These are phyloP conservation scores for Andrena camellia DNA, from an alignment of 2,888 invertebrate species.

Conservation along the genomic window DNA sequence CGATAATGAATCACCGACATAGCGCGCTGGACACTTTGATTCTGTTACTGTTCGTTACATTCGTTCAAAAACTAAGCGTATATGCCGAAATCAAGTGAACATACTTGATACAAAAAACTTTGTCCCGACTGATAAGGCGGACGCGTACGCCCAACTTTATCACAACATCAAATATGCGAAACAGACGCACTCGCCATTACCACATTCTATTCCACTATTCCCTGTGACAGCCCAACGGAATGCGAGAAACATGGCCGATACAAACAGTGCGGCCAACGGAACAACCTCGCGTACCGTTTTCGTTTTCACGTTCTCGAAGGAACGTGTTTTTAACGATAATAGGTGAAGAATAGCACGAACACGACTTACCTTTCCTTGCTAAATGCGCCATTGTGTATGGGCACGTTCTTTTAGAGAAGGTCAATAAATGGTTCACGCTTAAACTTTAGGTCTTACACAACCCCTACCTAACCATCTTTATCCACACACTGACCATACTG, in stretches of 20 bases:
- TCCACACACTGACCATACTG: constrained; percentile 55
- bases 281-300: constrained; percentile 32
- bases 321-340: constrained; percentile 22
- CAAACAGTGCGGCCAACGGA: constrained; percentile 61
- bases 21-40: constrained; percentile 52
- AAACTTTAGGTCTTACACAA: constrained; percentile 14
- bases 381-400: constrained; percentile 63
- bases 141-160: constrained; percentile 74
- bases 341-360: constrained; percentile 6
- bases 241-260: constrained; percentile 42
- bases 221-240: constrained; percentile 53
- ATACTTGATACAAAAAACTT: constrained; percentile 38
- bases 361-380: constrained; percentile 63
- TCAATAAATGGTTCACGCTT: constrained; percentile 28
- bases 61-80: constrained; percentile 12
- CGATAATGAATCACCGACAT: constrained; percentile 76
- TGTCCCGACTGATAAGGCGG: constrained; percentile 60
- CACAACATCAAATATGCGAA: constrained; percentile 77
- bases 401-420: not conserved
- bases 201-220: constrained; percentile 67
- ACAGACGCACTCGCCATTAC: constrained; percentile 82
- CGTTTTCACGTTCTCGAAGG: constrained; percentile 9
- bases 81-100: constrained; percentile 22
- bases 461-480: constrained; percentile 47
- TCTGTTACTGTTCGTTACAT: constrained; percentile 12